Evolutionary conservation across 2,113 vertebrate genomes (phyloP).

Genomic region (Sula dactylatra): DNA sequence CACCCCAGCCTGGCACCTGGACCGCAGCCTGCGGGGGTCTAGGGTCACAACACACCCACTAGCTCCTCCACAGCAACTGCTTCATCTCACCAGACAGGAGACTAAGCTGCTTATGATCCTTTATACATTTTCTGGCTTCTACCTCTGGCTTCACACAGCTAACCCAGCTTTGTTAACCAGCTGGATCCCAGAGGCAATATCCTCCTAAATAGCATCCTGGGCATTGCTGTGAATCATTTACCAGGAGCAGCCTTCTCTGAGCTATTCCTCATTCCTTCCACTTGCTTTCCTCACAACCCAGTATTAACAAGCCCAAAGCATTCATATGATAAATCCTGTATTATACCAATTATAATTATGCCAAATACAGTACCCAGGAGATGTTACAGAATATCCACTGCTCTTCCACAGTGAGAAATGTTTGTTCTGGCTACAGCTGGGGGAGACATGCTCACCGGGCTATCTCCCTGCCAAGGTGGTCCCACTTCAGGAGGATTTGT

Average conservation of each 20-base stretch:
- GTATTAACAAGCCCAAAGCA: not conserved
- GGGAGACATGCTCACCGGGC: not conserved
- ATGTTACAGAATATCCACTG: not conserved
- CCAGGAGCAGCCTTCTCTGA: not conserved
- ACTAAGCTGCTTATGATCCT: not conserved
- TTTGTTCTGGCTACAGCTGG: not conserved
- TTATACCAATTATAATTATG: not conserved
- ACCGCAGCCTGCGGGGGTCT: accelerated
- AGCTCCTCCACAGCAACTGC: not conserved
- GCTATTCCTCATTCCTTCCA: not conserved
- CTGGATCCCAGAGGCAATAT: constrained; percentile 18
- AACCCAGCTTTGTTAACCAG: constrained; percentile 36
- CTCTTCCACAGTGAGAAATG: not conserved
- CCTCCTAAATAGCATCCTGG: not conserved
- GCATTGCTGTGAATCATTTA: not conserved
- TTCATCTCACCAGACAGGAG: not conserved
- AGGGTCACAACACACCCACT: not conserved
- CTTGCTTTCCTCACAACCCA: not conserved
- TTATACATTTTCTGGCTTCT: not conserved
- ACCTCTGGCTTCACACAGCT: not conserved
- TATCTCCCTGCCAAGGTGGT: not conserved
- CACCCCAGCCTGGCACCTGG: not conserved
- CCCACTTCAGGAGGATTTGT: not conserved
- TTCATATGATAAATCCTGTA: not conserved
- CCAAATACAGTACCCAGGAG: not conserved